Percentiles rank a stretch among this genome's conserved stretches.
Conservation (phyloP, 2,113 vertebrate genomes). For the Marcusenius ussheri region DNA sequence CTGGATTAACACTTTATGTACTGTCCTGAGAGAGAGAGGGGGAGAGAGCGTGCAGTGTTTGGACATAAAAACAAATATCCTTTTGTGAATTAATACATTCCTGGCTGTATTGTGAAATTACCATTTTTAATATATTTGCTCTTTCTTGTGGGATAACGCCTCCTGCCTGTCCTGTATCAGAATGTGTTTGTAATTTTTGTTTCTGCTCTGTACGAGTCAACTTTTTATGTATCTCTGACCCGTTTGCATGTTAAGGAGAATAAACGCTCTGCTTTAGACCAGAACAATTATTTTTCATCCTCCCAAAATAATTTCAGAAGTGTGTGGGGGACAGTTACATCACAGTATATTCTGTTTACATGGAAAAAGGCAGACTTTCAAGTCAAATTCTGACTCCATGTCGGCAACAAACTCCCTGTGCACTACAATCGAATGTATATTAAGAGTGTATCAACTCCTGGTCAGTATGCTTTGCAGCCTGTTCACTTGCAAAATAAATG, state of each 20-base stretch:
- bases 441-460: neutral
- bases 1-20: neutral
- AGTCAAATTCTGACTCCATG: too few relatives aligned
- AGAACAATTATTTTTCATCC: neutral
- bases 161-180: neutral
- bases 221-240: neutral
- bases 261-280: conserved; percentile 9
- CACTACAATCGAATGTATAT: neutral
- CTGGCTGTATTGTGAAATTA: neutral
- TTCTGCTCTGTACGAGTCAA: neutral
- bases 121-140: neutral
- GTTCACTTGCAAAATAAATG: neutral
- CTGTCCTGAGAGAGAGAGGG: neutral
- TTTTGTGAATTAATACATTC: neutral
- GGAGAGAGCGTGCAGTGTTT: neutral
- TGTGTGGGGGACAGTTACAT: neutral
- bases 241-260: neutral
- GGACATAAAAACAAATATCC: neutral
- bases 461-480: neutral
- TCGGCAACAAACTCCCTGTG: neutral
- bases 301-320: neutral
- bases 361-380: neutral
- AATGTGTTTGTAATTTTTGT: conserved; percentile 3
- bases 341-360: neutral
- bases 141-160: neutral